Base-by-base conservation (phyloP, 2,797 vertebrate species). In the Gobio occitaniae region DNA sequence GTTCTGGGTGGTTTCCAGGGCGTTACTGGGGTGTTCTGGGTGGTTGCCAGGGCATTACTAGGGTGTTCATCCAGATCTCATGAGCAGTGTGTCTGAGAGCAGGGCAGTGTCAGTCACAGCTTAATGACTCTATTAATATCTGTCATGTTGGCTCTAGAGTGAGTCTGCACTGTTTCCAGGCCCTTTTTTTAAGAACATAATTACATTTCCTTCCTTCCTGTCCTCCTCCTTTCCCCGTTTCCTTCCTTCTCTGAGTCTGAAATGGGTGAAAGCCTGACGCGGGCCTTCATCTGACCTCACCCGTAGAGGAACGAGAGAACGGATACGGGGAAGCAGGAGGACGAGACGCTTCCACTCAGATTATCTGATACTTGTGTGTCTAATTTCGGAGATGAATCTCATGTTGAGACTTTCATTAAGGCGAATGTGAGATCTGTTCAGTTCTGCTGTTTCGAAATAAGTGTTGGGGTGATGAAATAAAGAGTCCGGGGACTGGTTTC, bases 81-180 rank as follows among this genome's bases (percentile, higher is more conserved):
- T 63, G 3, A n/a, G 9, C 32, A 69, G 41, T 21, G 2, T 0
- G 10, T 77, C 41, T 25, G 54, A 52, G 66, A 61, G n/a, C 11
- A 6, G 56, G 66, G 78, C 78, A 66, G 65, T 19, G 50, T 82
- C 12, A 52, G 54, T 47, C 66, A 44, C 89, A 90, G 91, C 93
- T 94, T 94, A 93, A 95, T 93, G 91, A 92, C 89, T 91, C 88
- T 90, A 94, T 94, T 93, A 94, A 94, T 94, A 88, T 89, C 88
- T 72, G 92, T 92, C 93, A 89, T 83, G 88, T 86, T 90, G 85
- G 61, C 90, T 91, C 88, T 90, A 90, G 90, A 90, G 91, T 86
- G 89, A 87, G 89, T 68, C 80, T 61, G 41, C 72, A 54, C 75
- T 48, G 48, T 36, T 78, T 86, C 76, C 50, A 79, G 59, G 61